Evolutionary conservation across 2,888 invertebrate species (phyloP), one percentile per base, ranked within the genome.

Genomic region (Lasioglossum vierecki): DNA sequence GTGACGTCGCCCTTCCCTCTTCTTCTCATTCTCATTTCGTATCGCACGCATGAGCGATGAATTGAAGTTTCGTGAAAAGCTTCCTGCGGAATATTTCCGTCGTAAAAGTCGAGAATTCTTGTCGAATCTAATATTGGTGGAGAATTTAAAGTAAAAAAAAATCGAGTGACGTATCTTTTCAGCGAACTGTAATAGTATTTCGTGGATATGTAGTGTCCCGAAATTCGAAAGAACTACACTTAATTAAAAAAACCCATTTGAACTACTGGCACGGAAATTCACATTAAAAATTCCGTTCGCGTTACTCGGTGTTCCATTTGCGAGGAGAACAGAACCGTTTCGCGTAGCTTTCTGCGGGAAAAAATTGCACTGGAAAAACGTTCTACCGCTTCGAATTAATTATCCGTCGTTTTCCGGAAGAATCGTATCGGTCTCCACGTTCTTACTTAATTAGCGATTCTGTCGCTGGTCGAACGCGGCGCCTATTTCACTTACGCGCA

Each of bases 401-500:
- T 53, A 49, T 68, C 39, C 13, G 1, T 30, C 35, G 26, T 70
- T 60, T 44, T 46, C 22, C 76, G 22, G 49, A 35, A 74, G 18
- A 15, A 18, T 49, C 15, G 41, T n/a, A 72, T 57, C 46, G 71
- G 75, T 75, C 46, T 63, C 60, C 9, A 8, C n/a, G 13, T 15
- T 41, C 57, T 70, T 41, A 9, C 49, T 71, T 68, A 68, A 75
- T 80, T 66, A 84, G 75, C 53, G 39, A 84, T 85, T 84, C 84
- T 26, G 6, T 41, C 18, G 46, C 30, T 13, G 63, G 22, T 2
- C 4, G 49, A 13, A n/a, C 35, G 15, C 63, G 46, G 57, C 30
- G 26, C 35, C 57, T 74, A 66, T 82, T 83, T 86, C 79, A 76
- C 76, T 82, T 78, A 63, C 79, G 76, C 30, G 60, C 70, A 57